Evolutionary conservation across 2,797 vertebrate genomes (phyloP), one percentile per base, ranked within the genome.

Genomic region (Microcaecilia unicolor): DNA sequence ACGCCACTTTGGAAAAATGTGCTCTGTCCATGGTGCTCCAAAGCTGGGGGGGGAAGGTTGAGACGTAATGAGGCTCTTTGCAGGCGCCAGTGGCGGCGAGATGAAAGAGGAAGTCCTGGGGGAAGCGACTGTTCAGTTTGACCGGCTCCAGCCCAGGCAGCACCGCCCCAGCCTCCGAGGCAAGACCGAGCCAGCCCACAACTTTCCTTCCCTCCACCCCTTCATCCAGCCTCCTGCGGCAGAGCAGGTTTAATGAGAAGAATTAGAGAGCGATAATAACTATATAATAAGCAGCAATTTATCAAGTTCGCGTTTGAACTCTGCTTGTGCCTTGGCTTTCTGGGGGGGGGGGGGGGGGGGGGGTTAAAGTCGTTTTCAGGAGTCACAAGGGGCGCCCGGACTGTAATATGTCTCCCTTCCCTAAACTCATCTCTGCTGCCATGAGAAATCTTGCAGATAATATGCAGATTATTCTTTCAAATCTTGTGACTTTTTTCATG

Each of bases 21-120:
- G 38, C 38, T 44, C 37, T 13, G 24, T 10, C 53, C 26, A 48
- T 30, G 54, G 34, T 62, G 50, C 45, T 68, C 48, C 30, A 28
- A 28, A 35, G 51, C 29, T 39, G 28, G 52, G 32, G 30, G 51
- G 58, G 52, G 55, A 66, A 70, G 35, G 37, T 50, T 35, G 75
- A 83, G 83, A 83, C 83, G 64, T 70, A 80, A 76, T 65, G 53
- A 76, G 78, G 72, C 74, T 77, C 78, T 76, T 63, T 39, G 67
- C 71, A 80, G 83, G 83, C 83, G 83, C 83, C 83, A 86, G 83
- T 61, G 79, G 81, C 83, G 80, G 83, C 62, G 65, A 82, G 80
- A 85, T 85, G 80, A 85, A 86, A 86, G 81, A 61, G 58, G 67
- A 76, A 69, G 75, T 78, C 78, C 75, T 69, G 62, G 76, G 82